These are phyloP conservation scores for Drosophila rubida DNA, from an alignment of 2,888 invertebrate genomes.

Conservation along the genomic window DNA sequence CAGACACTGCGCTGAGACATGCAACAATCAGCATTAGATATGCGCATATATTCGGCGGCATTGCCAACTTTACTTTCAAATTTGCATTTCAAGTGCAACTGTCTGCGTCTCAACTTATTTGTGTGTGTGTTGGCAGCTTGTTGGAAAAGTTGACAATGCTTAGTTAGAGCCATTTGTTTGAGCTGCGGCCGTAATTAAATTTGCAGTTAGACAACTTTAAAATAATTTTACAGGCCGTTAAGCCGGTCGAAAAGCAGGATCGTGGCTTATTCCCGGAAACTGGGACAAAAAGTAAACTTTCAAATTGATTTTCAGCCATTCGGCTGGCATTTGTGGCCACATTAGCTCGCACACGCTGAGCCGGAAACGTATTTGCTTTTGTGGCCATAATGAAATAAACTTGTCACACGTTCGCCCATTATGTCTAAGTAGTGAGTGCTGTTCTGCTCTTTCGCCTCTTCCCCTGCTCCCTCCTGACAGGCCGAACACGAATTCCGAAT, in stretches of 20 bases:
- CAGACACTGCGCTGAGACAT: constrained; percentile 20
- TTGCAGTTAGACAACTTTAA: constrained; percentile 45
- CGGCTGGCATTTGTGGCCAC: constrained; percentile 35
- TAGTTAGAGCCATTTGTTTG: constrained; percentile 73
- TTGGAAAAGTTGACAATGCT: constrained; percentile 37
- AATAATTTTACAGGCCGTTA: constrained; percentile 52
- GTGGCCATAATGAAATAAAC: constrained; percentile 65
- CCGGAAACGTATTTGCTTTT: constrained; percentile 44
- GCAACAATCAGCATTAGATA: constrained; percentile 60
- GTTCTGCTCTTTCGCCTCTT: neutral
- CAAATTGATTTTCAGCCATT: constrained; percentile 55
- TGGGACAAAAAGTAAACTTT: constrained; percentile 1
- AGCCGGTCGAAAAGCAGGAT: constrained; percentile 6
- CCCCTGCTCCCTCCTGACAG: neutral
- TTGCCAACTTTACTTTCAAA: constrained; percentile 55
- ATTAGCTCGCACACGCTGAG: neutral
- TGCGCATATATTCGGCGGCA: constrained; percentile 62
- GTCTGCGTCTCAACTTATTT: neutral
- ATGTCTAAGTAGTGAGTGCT: constrained; percentile 12
- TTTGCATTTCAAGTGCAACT: constrained; percentile 21
- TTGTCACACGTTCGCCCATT: constrained; percentile 57
- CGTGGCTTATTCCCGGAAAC: neutral
- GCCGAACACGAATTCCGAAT: neutral
- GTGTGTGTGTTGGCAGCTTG: constrained; percentile 1
- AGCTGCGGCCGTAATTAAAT: constrained; percentile 70